phyloP scores from a whole-genome alignment of 2,113 vertebrate genomes.

The Piprites chloris region DNA sequence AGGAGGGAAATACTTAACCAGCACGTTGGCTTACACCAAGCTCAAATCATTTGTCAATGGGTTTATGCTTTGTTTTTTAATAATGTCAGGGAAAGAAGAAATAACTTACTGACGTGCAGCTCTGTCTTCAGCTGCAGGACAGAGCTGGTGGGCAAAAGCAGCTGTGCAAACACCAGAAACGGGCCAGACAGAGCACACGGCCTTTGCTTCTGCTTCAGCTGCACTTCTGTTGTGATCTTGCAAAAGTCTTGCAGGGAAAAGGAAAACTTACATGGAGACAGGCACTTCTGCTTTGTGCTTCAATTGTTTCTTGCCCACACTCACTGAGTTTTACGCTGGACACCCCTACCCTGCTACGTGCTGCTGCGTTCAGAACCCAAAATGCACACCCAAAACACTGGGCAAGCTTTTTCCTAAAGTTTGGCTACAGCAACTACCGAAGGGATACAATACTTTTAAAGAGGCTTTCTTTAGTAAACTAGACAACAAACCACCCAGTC shows the following conservation, averaged over 20 bases:
- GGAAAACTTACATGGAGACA: not conserved
- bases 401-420: accelerated
- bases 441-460: not conserved
- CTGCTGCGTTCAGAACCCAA: not conserved
- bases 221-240: not conserved
- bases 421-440: not conserved
- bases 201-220: not conserved
- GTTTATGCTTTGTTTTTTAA: not conserved
- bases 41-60: not conserved
- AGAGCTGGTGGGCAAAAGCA: not conserved
- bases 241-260: not conserved
- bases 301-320: not conserved
- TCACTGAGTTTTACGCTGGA: too few species aligned
- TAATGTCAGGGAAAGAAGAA: not conserved
- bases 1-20: not conserved
- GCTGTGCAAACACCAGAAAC: not conserved
- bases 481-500: not conserved
- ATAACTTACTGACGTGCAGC: not conserved
- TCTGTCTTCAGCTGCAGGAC: not conserved
- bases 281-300: not conserved
- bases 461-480: not conserved
- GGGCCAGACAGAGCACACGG: not conserved
- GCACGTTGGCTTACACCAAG: accelerated
- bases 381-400: accelerated
- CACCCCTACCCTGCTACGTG: accelerated